Percentiles rank a stretch among this genome's conserved stretches.
Conservation (phyloP, 2,797 vertebrate species). For the Harpagifer antarcticus region DNA sequence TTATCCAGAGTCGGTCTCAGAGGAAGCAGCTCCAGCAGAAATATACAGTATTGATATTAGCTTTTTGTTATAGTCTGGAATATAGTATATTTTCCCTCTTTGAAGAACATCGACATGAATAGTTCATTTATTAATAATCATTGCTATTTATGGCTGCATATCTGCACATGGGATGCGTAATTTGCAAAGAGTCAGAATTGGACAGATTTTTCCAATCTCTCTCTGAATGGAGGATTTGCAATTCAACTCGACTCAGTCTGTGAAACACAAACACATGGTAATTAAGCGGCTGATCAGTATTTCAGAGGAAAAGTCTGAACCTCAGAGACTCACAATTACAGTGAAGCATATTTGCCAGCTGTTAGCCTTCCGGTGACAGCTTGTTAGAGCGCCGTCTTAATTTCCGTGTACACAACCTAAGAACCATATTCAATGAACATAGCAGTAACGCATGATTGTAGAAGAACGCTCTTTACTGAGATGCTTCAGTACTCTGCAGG, state of each 20-base stretch:
- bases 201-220: constrained; percentile 57
- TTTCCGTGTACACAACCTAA: neutral
- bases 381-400: neutral
- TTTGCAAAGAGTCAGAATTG: constrained; percentile 27
- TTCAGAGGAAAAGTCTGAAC: constrained; percentile 25
- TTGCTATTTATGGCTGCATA: constrained; percentile 28
- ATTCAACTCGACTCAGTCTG: constrained; percentile 57
- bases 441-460: neutral
- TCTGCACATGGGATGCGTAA: constrained; percentile 11
- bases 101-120: constrained; percentile 15
- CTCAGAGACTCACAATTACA: constrained; percentile 10
- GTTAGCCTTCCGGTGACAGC: constrained; percentile 9
- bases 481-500: neutral
- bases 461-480: neutral
- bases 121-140: constrained; percentile 27
- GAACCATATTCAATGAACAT: neutral
- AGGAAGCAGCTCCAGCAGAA: no score
- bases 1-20: no score
- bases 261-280: constrained; percentile 61
- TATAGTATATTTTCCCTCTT: neutral
- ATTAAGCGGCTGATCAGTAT: constrained; percentile 34
- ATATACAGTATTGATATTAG: no score
- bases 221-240: constrained; percentile 50
- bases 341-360: constrained; percentile 4
- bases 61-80: no score